Base-by-base conservation (phyloP, 2,113 vertebrate genomes). In the Ailuropoda melanoleuca region DNA sequence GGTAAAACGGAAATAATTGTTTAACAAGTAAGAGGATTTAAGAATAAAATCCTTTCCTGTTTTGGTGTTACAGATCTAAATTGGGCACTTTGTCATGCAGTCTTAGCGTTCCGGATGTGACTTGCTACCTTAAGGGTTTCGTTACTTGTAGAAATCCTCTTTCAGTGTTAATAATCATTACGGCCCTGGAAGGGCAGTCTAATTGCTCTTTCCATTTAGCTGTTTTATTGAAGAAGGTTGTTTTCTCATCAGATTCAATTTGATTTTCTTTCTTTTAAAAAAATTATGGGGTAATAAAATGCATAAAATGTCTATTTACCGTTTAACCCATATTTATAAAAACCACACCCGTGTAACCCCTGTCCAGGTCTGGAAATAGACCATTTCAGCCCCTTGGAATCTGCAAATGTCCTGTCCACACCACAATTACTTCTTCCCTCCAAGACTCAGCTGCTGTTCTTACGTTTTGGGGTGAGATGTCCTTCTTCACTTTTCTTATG, bases 21-120 rank as follows among this genome's bases (percentile, higher is more conserved):
- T 94, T 26, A 88, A 46, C 72, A 18, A 18, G 83, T 72, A 48
- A 74, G 86, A 66, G 95, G 96, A 88, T 87, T 97, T 92, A 56
- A 80, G 60, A 48, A 56, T 50, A 13, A 81, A 94, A 60, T 60
- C 85, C 88, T 78, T 72, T 66, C 74, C 34, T 11, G 37, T 70
- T 50, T n/a, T 31, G 74, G 83, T 26, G 39, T 56, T 64, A n/a
- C 31, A 80, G 46, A 62, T 66, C 90, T 60, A 75, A 64, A 11
- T 14, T 19, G 88, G 53, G 75, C 80, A 8, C 66, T 78, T 74
- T 12, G 26, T 95, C 93, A 64, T 10, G 80, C 29, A 58, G 88
- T 6, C n/a, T 78, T 26, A 31, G 60, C n/a, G 26, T 12, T 43
- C 56, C 0, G 2, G 82, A 75, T 86, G 64, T 72, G 78, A 60